Conservation (phyloP, 2,888 invertebrate species). For the Pimpla rufipes region DNA sequence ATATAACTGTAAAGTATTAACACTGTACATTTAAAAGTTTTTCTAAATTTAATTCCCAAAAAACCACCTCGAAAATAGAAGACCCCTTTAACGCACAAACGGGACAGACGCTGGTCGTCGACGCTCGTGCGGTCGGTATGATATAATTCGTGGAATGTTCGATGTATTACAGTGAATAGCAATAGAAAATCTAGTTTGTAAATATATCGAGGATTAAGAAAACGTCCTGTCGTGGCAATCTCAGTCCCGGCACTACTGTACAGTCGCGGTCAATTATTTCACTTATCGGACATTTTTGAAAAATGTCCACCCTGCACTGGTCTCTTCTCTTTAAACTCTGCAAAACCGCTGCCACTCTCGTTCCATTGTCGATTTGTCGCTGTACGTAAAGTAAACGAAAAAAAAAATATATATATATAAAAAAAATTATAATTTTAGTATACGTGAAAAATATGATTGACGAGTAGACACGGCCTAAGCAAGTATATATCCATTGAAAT, state of each 20-base stretch:
- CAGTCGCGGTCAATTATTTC: conserved; percentile 9
- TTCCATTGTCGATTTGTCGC: conserved; percentile 1
- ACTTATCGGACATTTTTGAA: neutral
- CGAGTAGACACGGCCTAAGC: conserved; percentile 81
- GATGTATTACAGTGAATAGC: conserved; percentile 1
- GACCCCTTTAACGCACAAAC: no score
- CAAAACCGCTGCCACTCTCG: neutral
- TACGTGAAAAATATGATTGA: conserved; percentile 17
- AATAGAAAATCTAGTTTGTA: neutral
- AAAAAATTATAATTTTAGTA: conserved; percentile 55
- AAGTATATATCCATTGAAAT: conserved; percentile 49
- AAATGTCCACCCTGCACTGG: neutral
- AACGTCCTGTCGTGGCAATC: neutral
- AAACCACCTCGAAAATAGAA: no score
- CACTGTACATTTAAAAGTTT: no score
- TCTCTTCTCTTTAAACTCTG: conserved; percentile 2
- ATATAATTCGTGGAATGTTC: neutral
- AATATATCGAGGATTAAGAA: neutral
- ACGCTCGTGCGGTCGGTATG: neutral
- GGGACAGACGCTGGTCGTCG: neutral
- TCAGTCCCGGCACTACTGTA: neutral
- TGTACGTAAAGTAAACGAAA: conserved; percentile 23
- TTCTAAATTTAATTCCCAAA: no score
- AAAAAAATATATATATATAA: neutral
- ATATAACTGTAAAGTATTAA: no score